These are phyloP conservation scores for Narcine bancroftii DNA, from an alignment of 2,113 vertebrate genomes.

Conservation along the genomic window DNA sequence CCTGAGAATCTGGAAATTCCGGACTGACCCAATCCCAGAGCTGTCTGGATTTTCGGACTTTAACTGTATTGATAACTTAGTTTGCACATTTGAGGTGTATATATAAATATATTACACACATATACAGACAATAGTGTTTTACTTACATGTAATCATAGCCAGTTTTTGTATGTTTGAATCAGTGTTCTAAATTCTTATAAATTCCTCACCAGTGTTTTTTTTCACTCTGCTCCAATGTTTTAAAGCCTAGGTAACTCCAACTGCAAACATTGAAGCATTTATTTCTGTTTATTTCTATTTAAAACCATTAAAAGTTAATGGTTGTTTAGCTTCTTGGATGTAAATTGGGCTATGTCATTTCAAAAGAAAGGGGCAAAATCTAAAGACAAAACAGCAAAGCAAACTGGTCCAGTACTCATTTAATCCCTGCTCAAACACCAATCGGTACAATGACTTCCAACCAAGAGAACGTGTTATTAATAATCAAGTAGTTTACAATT, in stretches of 20 bases:
- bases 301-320: slow-evolving; percentile 25
- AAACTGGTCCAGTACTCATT: neutral
- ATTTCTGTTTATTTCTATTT: neutral
- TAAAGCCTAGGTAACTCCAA: neutral
- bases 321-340: neutral
- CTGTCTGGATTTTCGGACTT: too few relatives aligned
- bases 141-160: neutral
- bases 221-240: slow-evolving; percentile 11
- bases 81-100: slow-evolving; percentile 30
- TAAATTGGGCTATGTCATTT: neutral
- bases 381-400: neutral
- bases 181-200: slow-evolving; percentile 19
- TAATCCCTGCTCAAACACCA: neutral
- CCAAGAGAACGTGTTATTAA: neutral
- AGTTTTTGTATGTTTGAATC: neutral
- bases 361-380: neutral
- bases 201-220: slow-evolving; percentile 21
- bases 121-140: slow-evolving; percentile 29
- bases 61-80: slow-evolving; percentile 32
- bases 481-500: neutral
- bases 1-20: too few relatives aligned
- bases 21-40: too few relatives aligned
- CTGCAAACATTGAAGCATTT: neutral
- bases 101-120: slow-evolving; percentile 17
- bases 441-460: neutral